A percentile compares a stretch with the other conserved stretches of the same genome.
Conservation (phyloP, 2,113 vertebrate species). For the Microcebus murinus region DNA sequence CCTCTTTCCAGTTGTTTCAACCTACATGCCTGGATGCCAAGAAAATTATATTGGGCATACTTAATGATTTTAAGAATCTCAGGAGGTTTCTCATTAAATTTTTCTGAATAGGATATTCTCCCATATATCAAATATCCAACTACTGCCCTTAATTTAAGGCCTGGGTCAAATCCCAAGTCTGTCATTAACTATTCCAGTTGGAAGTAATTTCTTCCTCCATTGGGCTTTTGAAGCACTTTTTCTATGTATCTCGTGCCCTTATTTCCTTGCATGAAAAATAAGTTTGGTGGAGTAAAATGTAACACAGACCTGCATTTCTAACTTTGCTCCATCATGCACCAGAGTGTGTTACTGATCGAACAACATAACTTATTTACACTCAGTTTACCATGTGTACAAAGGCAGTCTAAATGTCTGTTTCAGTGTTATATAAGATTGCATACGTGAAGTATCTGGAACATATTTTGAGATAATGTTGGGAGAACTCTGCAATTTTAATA, state of each 20-base stretch:
- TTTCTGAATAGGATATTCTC: neutral
- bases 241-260: neutral
- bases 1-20: neutral
- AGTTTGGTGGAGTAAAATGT: neutral
- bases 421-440: neutral
- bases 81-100: neutral
- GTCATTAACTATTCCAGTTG: neutral
- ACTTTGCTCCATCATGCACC: no score
- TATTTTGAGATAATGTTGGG: neutral
- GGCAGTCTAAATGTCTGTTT: neutral
- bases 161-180: neutral
- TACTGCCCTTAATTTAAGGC: neutral
- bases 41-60: neutral
- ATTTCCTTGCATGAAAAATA: neutral
- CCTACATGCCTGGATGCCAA: neutral
- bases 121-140: neutral
- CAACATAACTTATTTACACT: neutral
- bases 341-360: neutral
- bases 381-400: neutral
- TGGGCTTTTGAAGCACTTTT: neutral
- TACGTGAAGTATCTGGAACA: fast-evolving
- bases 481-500: neutral
- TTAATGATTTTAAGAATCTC: neutral
- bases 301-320: neutral
- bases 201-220: neutral